Evolutionary conservation across 2,888 invertebrate genomes (phyloP), one percentile per base, ranked within the genome.

Genomic region (Tetropium fuscum): DNA sequence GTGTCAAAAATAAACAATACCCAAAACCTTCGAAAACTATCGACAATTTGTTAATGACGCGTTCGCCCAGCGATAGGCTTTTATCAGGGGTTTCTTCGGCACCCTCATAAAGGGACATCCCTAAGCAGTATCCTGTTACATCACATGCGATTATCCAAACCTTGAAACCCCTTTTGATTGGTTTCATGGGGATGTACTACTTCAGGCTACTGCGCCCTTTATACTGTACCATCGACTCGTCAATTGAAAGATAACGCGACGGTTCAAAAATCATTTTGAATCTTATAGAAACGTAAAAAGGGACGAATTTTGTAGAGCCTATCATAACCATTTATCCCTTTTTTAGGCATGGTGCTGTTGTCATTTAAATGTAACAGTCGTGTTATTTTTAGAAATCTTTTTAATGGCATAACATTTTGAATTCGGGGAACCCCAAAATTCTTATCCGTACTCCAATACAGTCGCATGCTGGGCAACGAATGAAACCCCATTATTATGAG

Each of bases 1-100:
- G 67, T 70, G 53, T 73, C 74, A 63, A 76, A 75, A 63, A 74
- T 6, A 74, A 38, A 40, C 66, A 71, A 59, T 64, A 71, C 25
- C 71, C 68, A 44, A 60, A 59, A 36, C 49, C 57, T 58, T 68
- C 53, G 15, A 73, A 71, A 34, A 53, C 54, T 38, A 60, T 60
- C 30, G 63, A 59, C 25, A 76, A 53, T 22, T 22, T 60, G 72
- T 64, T 36, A 66, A 51, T 30, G 74, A 66, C 8, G 72, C 69
- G 63, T 66, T 64, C 62, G 71, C 72, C 30, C 73, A 27, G 44
- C 45, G 34, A 15, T 51, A 56, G 6, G 32, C 55, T 27, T 48
- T 41, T 54, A 51, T 63, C 3, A 57, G 56, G 16, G 60, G 56
- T 6, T 3, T 22, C 22, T 5, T 22, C 6, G 4, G 3, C 6